Conservation (phyloP, 1,140 invertebrate genomes). For the Dysdera silvatica region DNA sequence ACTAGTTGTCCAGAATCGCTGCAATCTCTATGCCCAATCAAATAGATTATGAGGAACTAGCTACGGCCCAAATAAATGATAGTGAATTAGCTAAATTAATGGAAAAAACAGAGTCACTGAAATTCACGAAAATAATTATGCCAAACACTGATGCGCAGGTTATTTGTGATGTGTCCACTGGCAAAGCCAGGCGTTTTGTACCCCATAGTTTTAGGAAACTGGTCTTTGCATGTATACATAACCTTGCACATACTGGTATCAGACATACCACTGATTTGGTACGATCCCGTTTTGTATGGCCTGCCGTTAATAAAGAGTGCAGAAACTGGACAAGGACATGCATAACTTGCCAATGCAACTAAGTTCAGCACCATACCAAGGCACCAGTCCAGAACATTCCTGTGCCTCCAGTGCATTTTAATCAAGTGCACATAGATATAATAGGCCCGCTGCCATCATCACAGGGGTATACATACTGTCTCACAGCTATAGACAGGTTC, state of each 20-base stretch:
- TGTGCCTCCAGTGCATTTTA: conserved; percentile 33
- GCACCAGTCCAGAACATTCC: conserved; percentile 7
- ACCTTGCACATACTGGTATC: conserved; percentile 15
- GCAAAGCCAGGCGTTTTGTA: conserved; percentile 3
- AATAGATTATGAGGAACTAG: conserved; percentile 4
- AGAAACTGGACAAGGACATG: neutral
- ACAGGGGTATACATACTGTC: conserved; percentile 38
- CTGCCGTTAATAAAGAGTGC: neutral
- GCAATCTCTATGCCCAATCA: neutral
- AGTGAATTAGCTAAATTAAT: neutral
- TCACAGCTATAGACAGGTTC: conserved; percentile 46
- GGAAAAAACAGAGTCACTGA: neutral
- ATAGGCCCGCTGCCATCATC: conserved; percentile 44
- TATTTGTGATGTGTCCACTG: conserved; percentile 16
- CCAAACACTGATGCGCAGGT: neutral
- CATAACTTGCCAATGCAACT: conserved; percentile 17
- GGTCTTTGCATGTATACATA: conserved; percentile 10
- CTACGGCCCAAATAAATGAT: conserved; percentile 13
- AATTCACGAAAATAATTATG: neutral
- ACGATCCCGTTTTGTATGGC: conserved; percentile 13
- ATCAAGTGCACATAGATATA: conserved; percentile 48
- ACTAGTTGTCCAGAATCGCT: conserved; percentile 14
- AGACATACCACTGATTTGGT: conserved; percentile 8
- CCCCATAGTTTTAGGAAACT: neutral
- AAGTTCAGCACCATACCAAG: conserved; percentile 18